Evolutionary conservation across 92 coral and sea anemone genomes (phyloP), one percentile per base, ranked within the genome.

Genomic region (Diadumene lineata): DNA sequence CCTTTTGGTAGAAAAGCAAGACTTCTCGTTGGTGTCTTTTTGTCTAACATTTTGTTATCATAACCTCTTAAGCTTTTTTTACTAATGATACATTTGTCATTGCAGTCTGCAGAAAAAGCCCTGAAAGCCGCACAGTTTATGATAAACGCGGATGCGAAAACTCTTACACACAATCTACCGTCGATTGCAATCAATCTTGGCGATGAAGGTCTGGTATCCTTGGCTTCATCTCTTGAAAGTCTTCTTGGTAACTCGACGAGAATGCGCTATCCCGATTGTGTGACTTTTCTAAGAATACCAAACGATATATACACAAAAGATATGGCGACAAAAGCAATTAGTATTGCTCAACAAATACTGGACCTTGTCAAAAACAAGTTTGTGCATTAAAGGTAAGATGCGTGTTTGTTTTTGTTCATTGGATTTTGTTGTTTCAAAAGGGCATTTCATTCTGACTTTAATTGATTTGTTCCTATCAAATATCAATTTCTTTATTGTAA

Each of bases 41-140:
- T n/a, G n/a, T n/a, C n/a, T n/a, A n/a, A n/a, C n/a, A n/a, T n/a
- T n/a, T n/a, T n/a, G n/a, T n/a, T n/a, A n/a, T n/a, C n/a, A n/a
- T n/a, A n/a, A n/a, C n/a, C n/a, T n/a, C n/a, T n/a, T n/a, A n/a
- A n/a, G n/a, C n/a, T n/a, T n/a, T n/a, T n/a, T n/a, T n/a, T n/a
- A n/a, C n/a, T n/a, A n/a, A n/a, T n/a, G n/a, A n/a, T n/a, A n/a
- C n/a, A n/a, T n/a, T n/a, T n/a, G n/a, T n/a, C n/a, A n/a, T 27
- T 57, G 1, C 28, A 90, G 96, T 91, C 96, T 19, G 89, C 92
- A 72, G 96, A 90, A 69, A 90, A 90, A 70, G 91, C 92, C 0
- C 64, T 90, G 63, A 90, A 90, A 63, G 92, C 96, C 22, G 92
- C 96, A 1, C 92, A 83, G 71, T 90, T 75, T 61, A 30, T 66